These are phyloP conservation scores for Porites rus DNA, from an alignment of 92 coral and sea anemone species.

Conservation along the genomic window DNA sequence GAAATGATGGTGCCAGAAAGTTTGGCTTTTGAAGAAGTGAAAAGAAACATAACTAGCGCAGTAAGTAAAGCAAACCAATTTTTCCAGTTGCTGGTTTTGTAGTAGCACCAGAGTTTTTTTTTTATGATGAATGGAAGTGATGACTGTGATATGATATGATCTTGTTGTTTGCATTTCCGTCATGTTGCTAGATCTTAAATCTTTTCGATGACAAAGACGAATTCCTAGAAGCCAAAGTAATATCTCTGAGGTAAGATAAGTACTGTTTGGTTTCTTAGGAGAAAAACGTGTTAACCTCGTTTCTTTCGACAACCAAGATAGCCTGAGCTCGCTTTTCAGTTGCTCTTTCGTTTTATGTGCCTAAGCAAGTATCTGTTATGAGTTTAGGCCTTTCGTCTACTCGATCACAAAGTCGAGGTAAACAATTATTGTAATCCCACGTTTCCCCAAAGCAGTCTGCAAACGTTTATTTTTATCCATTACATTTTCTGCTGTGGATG, in stretches of 20 bases:
- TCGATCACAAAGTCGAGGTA: too few relatives aligned
- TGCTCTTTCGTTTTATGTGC: too few relatives aligned
- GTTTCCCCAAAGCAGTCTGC: too few relatives aligned
- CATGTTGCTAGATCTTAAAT: constrained; percentile 58
- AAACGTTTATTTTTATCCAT: too few relatives aligned
- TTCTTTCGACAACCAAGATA: neutral
- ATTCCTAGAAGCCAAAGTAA: constrained; percentile 79
- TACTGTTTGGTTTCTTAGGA: neutral
- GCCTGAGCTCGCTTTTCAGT: too few relatives aligned
- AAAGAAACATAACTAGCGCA: constrained; percentile 67
- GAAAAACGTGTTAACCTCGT: neutral
- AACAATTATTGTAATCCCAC: too few relatives aligned
- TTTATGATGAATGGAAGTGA: neutral
- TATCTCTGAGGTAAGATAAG: constrained; percentile 68
- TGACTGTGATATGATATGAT: neutral
- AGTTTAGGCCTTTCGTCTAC: too few relatives aligned
- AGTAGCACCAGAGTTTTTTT: neutral
- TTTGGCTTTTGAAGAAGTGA: constrained; percentile 52
- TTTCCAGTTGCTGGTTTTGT: too few relatives aligned
- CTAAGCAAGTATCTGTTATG: too few relatives aligned
- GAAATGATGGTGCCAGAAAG: constrained; percentile 61
- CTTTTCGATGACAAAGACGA: constrained; percentile 75
- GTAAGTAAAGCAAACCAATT: constrained; percentile 46
- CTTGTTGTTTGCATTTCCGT: neutral
- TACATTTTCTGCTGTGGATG: too few relatives aligned